Evolutionary conservation across 2,888 invertebrate species (phyloP).

Genomic region (Lordiphosa andalusiaca): DNA sequence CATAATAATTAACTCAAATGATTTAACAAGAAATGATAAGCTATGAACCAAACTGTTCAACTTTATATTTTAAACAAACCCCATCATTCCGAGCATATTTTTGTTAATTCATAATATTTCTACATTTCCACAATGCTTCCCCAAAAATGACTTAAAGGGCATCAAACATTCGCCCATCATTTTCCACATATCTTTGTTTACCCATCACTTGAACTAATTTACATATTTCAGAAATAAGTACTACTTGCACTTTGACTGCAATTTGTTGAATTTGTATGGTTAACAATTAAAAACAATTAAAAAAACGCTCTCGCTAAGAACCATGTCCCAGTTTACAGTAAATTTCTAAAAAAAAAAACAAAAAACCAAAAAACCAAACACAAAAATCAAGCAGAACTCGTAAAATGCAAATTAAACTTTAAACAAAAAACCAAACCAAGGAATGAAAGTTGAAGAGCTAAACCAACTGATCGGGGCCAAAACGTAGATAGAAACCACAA

Average conservation of each 20-base stretch:
- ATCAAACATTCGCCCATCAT: neutral
- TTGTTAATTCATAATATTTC: too few species aligned
- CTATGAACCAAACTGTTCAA: too few species aligned
- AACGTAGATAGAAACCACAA: constrained; percentile 32
- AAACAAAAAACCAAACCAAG: constrained; percentile 33
- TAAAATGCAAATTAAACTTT: constrained; percentile 63
- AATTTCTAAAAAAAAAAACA: constrained; percentile 36
- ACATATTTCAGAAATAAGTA: constrained; percentile 10
- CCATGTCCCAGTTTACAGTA: constrained; percentile 32
- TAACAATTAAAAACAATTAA: constrained; percentile 3
- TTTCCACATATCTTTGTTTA: constrained; percentile 2
- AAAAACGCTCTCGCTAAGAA: constrained; percentile 13
- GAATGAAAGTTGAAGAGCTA: constrained; percentile 66
- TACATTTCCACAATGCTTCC: too few species aligned
- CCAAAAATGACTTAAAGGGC: too few species aligned
- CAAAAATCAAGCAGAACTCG: constrained; percentile 31
- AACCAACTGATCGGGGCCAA: constrained; percentile 57
- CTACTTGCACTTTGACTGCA: neutral
- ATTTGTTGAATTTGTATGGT: constrained; percentile 1
- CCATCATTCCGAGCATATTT: too few species aligned
- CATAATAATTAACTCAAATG: too few species aligned
- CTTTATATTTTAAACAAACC: too few species aligned
- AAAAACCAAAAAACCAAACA: constrained; percentile 10
- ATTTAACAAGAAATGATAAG: too few species aligned
- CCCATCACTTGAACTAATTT: neutral